A percentile compares a stretch with the other conserved stretches of the same genome.
Evolutionary conservation across 2,888 invertebrate species (phyloP).

Genomic region (Macropis europaea): DNA sequence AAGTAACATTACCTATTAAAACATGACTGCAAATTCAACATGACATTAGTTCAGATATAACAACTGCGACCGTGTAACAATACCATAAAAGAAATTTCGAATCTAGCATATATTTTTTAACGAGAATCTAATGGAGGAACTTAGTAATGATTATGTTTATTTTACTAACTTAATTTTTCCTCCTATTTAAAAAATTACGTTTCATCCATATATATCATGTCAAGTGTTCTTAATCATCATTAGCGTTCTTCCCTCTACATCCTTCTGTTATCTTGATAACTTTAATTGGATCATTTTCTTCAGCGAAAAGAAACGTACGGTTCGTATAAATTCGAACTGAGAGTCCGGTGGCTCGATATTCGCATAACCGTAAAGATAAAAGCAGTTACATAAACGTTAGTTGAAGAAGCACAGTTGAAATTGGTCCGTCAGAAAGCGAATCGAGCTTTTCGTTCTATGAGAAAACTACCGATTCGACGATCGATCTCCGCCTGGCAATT

Average conservation of each 20-base stretch:
- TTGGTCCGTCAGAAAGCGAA: constrained; percentile 6
- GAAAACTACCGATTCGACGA: background rate
- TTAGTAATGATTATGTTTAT: too few relatives aligned
- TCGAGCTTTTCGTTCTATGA: background rate
- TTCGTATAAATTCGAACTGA: background rate
- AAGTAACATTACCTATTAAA: too few relatives aligned
- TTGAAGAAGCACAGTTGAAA: background rate
- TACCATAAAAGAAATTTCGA: too few relatives aligned
- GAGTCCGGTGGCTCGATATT: constrained; percentile 1
- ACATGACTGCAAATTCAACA: too few relatives aligned
- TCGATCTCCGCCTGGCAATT: constrained; percentile 34
- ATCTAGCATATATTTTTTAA: too few relatives aligned
- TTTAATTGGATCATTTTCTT: background rate
- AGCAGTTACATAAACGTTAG: background rate
- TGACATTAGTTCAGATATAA: too few relatives aligned
- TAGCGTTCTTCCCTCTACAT: background rate
- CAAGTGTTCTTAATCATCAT: background rate
- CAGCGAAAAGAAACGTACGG: background rate
- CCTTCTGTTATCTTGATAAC: background rate
- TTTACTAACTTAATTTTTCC: background rate
- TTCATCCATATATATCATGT: background rate
- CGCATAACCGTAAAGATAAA: constrained; percentile 23
- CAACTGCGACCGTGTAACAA: too few relatives aligned
- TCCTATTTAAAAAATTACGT: background rate
- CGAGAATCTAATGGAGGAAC: too few relatives aligned